phyloP scores from a whole-genome alignment of 2,113 vertebrate genomes.

The Pachyramphus minor region DNA sequence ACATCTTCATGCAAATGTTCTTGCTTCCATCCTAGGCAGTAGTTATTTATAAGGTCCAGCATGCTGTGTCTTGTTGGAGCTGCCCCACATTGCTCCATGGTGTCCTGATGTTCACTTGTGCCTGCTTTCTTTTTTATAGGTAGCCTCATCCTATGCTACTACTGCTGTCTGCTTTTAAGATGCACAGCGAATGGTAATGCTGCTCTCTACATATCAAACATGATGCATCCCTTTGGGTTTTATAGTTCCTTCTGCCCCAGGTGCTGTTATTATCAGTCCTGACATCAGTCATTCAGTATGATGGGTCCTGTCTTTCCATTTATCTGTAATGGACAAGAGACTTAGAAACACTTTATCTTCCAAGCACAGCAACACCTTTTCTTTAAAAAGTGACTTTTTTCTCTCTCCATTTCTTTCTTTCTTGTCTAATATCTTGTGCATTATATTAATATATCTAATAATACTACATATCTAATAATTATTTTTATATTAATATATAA shows the following conservation, averaged over 20 bases:
- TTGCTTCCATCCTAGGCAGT: not conserved
- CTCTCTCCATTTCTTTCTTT: not conserved
- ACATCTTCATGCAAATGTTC: not conserved
- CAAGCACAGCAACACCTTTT: constrained; percentile 10
- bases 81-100: not conserved
- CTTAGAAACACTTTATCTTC: constrained; percentile 61
- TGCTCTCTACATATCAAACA: constrained; percentile 39
- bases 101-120: not conserved
- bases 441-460: too few relatives aligned
- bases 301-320: constrained; percentile 48
- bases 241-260: constrained; percentile 7
- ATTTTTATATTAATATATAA: too few relatives aligned
- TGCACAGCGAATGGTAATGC: not conserved
- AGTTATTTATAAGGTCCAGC: not conserved
- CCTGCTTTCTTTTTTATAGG: not conserved
- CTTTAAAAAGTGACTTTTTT: constrained; percentile 5
- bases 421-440: not conserved
- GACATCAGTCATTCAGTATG: constrained; percentile 41
- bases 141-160: not conserved
- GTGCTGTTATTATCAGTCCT: constrained; percentile 28
- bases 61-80: not conserved
- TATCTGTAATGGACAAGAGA: constrained; percentile 39
- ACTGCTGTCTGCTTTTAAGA: not conserved
- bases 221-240: constrained; percentile 27
- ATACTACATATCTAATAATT: too few relatives aligned